Evolutionary conservation across 2,888 invertebrate species (phyloP), one percentile per base, ranked within the genome.

Genomic region (Hofmannophila pseudospretella): DNA sequence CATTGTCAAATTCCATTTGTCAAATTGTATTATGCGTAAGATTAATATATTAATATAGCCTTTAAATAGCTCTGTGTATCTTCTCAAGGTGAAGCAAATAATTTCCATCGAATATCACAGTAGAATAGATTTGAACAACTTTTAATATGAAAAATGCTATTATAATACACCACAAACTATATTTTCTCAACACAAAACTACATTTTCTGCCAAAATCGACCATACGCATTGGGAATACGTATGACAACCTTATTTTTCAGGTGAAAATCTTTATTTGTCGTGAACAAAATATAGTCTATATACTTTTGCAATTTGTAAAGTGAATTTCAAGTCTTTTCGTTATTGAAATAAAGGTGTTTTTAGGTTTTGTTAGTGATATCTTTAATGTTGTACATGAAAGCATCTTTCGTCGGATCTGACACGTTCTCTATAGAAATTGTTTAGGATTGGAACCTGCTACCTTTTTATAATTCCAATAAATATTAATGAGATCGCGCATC

Each of bases 111-210:
- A n/a, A n/a, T n/a, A n/a, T n/a, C n/a, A n/a, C n/a, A n/a, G n/a
- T n/a, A n/a, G n/a, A n/a, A n/a, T n/a, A 60, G 57, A 42, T 51
- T 39, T 45, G 66, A 63, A 71, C 67, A 82, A 82, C 66, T 84
- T 82, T 84, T 84, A 84, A 84, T 84, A 76, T 78, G 84, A 84
- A 84, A 84, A 84, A 84, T 82, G 74, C 71, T 70, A 84, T 84
- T 84, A 84, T 81, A 73, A 75, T 79, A 70, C 12, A 26, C 14
- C 8, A 7, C 11, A 22, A 29, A 2, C 9, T 4, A 14, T n/a
- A n/a, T 23, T 4, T 25, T 25, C 7, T 7, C 7, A 4, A 7
- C 33, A 0, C 4, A 14, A 1, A 32, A 11, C 3, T 7, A 32
- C 7, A 12, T 11, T 4, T 7, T 28, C 3, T n/a, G 4, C 14